Base-by-base conservation (phyloP, 2,113 vertebrate species). In the Sinocyclocheilus maitianheensis region DNA sequence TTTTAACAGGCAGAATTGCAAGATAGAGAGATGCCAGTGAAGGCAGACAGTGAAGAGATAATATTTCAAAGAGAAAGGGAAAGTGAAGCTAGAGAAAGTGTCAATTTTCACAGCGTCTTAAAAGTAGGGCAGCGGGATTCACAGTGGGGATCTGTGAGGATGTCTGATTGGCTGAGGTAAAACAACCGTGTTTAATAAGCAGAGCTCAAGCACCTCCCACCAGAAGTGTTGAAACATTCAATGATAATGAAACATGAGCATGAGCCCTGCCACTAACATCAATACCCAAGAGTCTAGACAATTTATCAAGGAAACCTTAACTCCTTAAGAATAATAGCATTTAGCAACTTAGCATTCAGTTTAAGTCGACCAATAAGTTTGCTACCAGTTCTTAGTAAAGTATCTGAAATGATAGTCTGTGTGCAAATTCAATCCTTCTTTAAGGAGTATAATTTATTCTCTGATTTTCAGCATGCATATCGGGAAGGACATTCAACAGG, bases 111-210 rank as follows among this genome's bases (percentile, higher is more conserved):
- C 87, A 90, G 88, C 77, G 74, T 89, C 76, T 92, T 85, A 86
- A 92, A 95, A 94, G 91, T 95, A 94, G 94, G 93, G 86, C 94
- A 95, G 87, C 65, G 91, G 89, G 55, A 80, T 88, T 91, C 91
- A 90, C 89, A 84, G 88, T 40, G 84, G 91, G 90, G 88, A 63
- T 63, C 63, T 71, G 67, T 75, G 53, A 51, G 74, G 75, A 22
- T 10, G 14, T 58, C 46, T 69, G 77, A 74, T 84, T 87, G 77
- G 4, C 30, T 81, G 77, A 88, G 89, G 88, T 51, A 88, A 84
- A 88, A 51, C 30, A n/a, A 34, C 24, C 46, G 20, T 60, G 81
- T 89, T 1, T 84, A 72, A 22, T 79, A 88, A 76, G 51, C 53
- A 78, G 75, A 63, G 89, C 22, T 40, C 2, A 58, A 48, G 11